Evolutionary conservation across 2,888 invertebrate genomes (phyloP), one percentile per base, ranked within the genome.

Genomic region (Acrobasis repandana): DNA sequence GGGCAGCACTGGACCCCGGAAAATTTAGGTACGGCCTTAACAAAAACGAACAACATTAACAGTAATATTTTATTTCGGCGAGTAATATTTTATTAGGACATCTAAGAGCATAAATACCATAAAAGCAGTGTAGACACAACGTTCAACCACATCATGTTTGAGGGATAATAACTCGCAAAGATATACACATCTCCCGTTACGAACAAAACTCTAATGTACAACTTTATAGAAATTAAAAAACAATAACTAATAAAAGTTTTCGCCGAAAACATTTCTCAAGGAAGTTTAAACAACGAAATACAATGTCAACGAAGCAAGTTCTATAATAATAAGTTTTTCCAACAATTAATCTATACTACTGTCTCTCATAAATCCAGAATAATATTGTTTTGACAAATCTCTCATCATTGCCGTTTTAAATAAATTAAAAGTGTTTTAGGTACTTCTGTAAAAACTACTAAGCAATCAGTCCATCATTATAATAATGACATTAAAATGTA

Each of bases 351-450:
- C 59, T 60, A 51, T 54, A 61, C 65, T 61, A 51, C 10, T 49
- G 48, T 48, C 28, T 18, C 28, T 54, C 59, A 60, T 38, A 61
- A 63, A 63, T 61, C 62, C 65, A 62, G 65, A 65, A 63, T 62
- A 61, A 43, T 36, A 61, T 58, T 57, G 56, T 28, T 18, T 10
- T 10, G 54, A 54, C 20, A 54, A 18, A n/a, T 54, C 18, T 38
- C 14, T 20, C 38, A 43, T 4, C 38, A 20, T 36, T 51, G 28
- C 15, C n/a, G 33, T 33, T 34, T 38, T 11, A 50, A 38, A 54
- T 54, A 38, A 16, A 54, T 54, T 54, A 54, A 5, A 14, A 14
- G 28, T 28, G 28, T 54, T 54, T 52, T 54, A 38, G 36, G 54
- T 54, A 38, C 16, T 36, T 34, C 20, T 9, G 10, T 52, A 38